These are phyloP conservation scores for Ciconia maguari DNA, from an alignment of 2,113 vertebrate species.

Conservation along the genomic window DNA sequence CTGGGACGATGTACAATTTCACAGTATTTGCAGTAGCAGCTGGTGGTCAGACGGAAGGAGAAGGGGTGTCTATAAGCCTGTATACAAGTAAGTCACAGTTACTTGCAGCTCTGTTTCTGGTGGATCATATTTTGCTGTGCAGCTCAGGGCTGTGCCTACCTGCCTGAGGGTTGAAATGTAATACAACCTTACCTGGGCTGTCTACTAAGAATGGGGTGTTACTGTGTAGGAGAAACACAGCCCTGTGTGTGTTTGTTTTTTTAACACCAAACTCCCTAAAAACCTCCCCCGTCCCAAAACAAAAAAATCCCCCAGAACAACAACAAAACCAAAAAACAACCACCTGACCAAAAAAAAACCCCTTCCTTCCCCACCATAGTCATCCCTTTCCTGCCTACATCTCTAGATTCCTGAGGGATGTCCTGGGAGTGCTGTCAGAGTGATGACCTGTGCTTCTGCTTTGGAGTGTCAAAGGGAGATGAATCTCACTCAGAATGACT, in stretches of 20 bases:
- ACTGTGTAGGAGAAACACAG: no score
- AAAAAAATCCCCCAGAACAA: no score
- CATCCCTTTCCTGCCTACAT: background rate
- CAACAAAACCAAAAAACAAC: no score
- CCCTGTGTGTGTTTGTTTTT: no score
- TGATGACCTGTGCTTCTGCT: background rate
- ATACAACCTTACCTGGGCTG: no score
- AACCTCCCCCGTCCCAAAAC: no score
- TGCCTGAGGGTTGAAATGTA: background rate
- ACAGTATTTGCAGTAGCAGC: background rate
- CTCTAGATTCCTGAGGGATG: background rate
- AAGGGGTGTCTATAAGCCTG: rapidly evolving
- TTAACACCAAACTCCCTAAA: no score
- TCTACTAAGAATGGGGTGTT: no score
- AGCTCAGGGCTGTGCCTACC: background rate
- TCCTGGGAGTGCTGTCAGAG: background rate
- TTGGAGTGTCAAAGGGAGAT: background rate
- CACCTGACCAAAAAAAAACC: no score
- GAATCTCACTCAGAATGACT: background rate
- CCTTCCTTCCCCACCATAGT: background rate
- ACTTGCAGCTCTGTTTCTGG: rapidly evolving
- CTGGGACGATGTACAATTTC: background rate
- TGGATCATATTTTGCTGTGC: background rate
- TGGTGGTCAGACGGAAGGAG: background rate
- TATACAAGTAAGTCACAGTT: background rate